Evolutionary conservation across 1,140 invertebrate species (phyloP), one percentile per base, ranked within the genome.

Genomic region (Adoxophyes honmai): DNA sequence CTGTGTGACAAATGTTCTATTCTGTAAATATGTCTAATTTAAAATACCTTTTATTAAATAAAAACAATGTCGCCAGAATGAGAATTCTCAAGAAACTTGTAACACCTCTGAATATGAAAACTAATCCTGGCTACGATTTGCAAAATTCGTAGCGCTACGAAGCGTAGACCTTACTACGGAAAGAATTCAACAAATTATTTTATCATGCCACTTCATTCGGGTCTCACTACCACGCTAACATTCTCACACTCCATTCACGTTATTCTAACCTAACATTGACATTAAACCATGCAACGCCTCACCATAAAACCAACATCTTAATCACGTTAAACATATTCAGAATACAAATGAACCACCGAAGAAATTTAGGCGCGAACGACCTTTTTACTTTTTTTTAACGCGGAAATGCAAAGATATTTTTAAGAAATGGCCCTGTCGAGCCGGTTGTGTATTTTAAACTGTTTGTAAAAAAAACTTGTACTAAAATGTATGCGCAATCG

Each of bases 401-500:
- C 78, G 82, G 85, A 88, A 88, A 88, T 85, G 78, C 78, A 81
- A 83, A 82, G 76, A 76, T 66, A 73, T 64, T 78, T 83, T 85
- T 81, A 75, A 83, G 71, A 83, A 81, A 80, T 78, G 70, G 69
- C 62, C 78, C 59, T 61, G 78, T 82, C 76, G 65, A 78, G 75
- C 82, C 73, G 82, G 81, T 88, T 83, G 63, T 60, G 70, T 83
- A 79, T 76, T 85, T 84, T 82, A 79, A 81, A 76, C 68, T 64
- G 67, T 60, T 60, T 60, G 57, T 64, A 37, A 74, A 79, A 83
- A 86, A 83, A 85, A 82, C 69, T 75, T 57, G 74, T 73, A 83
- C 68, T 76, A 76, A 88, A 84, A 86, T 83, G 80, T 80, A 87
- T 87, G 84, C 79, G 76, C 78, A 80, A 86, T 80, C 75, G 74